phyloP scores from a whole-genome alignment of 2,888 invertebrate genomes.

The Congeria kusceri region DNA sequence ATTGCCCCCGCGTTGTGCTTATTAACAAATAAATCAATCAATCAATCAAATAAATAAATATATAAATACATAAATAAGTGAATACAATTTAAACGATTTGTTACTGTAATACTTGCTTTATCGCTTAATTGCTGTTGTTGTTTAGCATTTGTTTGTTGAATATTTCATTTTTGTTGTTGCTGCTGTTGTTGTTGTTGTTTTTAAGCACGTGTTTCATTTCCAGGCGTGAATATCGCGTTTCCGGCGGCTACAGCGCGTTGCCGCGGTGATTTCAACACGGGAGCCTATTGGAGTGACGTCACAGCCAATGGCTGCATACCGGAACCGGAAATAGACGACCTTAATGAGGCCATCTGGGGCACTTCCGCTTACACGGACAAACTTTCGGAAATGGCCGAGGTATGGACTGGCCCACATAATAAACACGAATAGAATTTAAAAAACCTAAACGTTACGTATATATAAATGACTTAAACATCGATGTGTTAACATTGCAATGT shows the following conservation, averaged over 20 bases:
- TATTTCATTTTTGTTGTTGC: neutral
- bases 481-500: too few species aligned
- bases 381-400: conserved; percentile 66
- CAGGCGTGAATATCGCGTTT: conserved; percentile 41
- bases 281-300: conserved; percentile 74
- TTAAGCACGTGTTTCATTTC: neutral
- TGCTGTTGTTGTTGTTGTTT: neutral
- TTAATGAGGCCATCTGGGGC: conserved; percentile 55
- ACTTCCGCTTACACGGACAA: conserved; percentile 56
- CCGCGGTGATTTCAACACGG: conserved; percentile 71
- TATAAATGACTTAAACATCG: too few species aligned
- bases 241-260: conserved; percentile 73
- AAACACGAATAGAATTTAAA: too few species aligned
- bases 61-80: too few species aligned
- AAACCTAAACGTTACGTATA: too few species aligned
- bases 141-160: neutral
- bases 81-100: too few species aligned
- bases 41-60: too few species aligned
- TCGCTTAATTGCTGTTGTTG: too few species aligned
- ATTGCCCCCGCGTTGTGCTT: too few species aligned
- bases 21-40: too few species aligned
- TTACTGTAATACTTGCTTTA: too few species aligned
- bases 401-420: conserved; percentile 8
- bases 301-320: conserved; percentile 58
- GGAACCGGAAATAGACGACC: conserved; percentile 37